phyloP scores from a whole-genome alignment of 1,140 invertebrate species.

The Atta cephalotes region DNA sequence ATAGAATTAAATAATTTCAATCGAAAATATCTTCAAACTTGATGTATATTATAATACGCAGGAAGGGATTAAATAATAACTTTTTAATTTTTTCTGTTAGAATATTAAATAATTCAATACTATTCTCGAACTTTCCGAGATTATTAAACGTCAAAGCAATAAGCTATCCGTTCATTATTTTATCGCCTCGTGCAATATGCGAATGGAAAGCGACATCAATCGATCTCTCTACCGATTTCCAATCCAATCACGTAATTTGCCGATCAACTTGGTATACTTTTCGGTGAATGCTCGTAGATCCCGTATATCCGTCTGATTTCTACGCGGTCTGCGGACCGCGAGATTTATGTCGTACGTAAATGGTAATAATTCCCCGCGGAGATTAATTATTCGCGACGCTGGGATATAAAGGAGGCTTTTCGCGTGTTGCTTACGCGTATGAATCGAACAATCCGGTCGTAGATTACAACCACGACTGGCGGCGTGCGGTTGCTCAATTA shows the following conservation, averaged over 20 bases:
- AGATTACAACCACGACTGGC: conserved; percentile 36
- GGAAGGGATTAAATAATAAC: neutral
- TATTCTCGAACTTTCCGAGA: conserved; percentile 12
- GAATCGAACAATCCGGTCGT: conserved; percentile 38
- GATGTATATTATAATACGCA: too few relatives aligned
- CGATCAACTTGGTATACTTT: conserved; percentile 42
- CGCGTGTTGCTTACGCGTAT: conserved; percentile 34
- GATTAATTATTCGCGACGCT: conserved; percentile 35
- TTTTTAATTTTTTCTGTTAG: neutral
- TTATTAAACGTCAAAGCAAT: conserved; percentile 50
- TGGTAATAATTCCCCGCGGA: conserved; percentile 56
- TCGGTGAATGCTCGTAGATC: conserved; percentile 5
- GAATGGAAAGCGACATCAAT: conserved; percentile 59
- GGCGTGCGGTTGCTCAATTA: conserved; percentile 30
- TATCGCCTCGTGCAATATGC: conserved; percentile 15
- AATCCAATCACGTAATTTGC: conserved; percentile 61
- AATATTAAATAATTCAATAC: neutral
- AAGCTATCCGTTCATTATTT: conserved; percentile 48
- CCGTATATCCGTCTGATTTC: conserved; percentile 28
- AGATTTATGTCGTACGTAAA: conserved; percentile 56
- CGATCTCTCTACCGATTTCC: conserved; percentile 54
- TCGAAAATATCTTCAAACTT: too few relatives aligned
- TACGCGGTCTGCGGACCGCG: neutral
- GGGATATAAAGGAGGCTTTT: neutral
- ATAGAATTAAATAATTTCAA: too few relatives aligned